These are phyloP conservation scores for Conops quadrifasciatus DNA, from an alignment of 2,888 invertebrate species.

Conservation along the genomic window DNA sequence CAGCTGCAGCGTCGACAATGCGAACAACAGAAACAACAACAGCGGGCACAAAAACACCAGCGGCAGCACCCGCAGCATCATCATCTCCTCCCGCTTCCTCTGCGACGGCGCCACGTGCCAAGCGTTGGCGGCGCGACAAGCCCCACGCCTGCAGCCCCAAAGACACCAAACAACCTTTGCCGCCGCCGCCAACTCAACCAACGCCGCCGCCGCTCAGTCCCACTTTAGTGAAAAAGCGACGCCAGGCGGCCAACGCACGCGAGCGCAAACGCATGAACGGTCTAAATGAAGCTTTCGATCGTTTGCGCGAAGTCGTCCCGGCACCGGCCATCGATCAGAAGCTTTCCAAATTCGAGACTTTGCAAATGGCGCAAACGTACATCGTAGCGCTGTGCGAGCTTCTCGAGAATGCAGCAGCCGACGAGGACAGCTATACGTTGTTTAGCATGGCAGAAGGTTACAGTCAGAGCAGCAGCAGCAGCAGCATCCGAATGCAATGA, in stretches of 20 bases:
- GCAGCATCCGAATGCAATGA: constrained; percentile 15
- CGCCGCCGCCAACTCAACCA: not conserved
- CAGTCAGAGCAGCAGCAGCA: constrained; percentile 2
- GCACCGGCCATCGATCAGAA: constrained; percentile 76
- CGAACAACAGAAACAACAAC: constrained; percentile 7
- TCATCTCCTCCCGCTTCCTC: not conserved
- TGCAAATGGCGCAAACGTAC: constrained; percentile 83
- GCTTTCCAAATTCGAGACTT: constrained; percentile 79
- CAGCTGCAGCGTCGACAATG: constrained; percentile 2
- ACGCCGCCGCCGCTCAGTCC: constrained; percentile 66
- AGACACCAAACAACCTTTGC: not conserved
- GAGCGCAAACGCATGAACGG: constrained; percentile 80
- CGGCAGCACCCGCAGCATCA: not conserved
- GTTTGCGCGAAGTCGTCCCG: constrained; percentile 76
- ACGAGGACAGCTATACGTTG: constrained; percentile 26
- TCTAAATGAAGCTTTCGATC: constrained; percentile 79
- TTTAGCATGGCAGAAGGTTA: not conserved
- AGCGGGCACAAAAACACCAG: not conserved
- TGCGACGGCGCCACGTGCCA: not conserved
- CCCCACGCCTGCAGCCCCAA: constrained; percentile 23
- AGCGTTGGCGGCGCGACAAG: not conserved
- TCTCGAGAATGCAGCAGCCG: constrained; percentile 63
- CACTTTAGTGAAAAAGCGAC: constrained; percentile 69
- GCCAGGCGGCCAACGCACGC: constrained; percentile 78
- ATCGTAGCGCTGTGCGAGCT: constrained; percentile 76